Percentiles rank a stretch among this genome's conserved stretches.
phyloP scores from a whole-genome alignment of 1,140 invertebrate genomes.

The Temnothorax nylanderi region DNA sequence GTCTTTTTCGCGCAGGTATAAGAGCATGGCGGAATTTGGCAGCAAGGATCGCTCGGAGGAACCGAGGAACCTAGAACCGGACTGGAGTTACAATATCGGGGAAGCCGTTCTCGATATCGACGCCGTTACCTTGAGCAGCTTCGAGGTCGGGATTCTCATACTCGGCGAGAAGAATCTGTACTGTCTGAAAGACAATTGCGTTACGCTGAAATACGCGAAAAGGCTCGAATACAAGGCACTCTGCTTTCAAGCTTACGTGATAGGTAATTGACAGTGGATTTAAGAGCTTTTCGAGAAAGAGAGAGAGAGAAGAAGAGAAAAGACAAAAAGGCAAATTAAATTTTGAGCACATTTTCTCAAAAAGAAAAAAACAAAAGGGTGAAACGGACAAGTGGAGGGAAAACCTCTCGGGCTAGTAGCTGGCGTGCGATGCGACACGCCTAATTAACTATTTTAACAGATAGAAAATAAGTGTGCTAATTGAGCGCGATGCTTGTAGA shows the following conservation, averaged over 20 bases:
- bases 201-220: slow-evolving; percentile 91
- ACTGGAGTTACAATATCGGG: slow-evolving; percentile 92
- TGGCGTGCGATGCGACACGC: slow-evolving; percentile 1
- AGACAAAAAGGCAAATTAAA: neutral
- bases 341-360: neutral
- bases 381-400: neutral
- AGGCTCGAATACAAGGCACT: slow-evolving; percentile 92
- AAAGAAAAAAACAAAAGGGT: neutral
- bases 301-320: neutral
- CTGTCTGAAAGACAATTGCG: slow-evolving; percentile 91
- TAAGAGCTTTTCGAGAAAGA: neutral
- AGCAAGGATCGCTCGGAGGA: slow-evolving; percentile 79
- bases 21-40: slow-evolving; percentile 87
- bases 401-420: neutral
- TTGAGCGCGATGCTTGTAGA: slow-evolving; percentile 80
- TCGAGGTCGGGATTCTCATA: slow-evolving; percentile 88
- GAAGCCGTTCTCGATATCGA: slow-evolving; percentile 90
- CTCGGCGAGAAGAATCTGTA: slow-evolving; percentile 91
- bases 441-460: slow-evolving; percentile 51
- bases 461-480: slow-evolving; percentile 43
- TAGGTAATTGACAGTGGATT: slow-evolving; percentile 84
- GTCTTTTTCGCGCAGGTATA: slow-evolving; percentile 86
- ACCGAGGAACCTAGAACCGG: slow-evolving; percentile 85
- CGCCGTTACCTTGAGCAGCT: slow-evolving; percentile 85
- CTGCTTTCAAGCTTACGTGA: slow-evolving; percentile 90